Conservation (phyloP, 2,888 invertebrate species). For the Heliconius charithonia region DNA sequence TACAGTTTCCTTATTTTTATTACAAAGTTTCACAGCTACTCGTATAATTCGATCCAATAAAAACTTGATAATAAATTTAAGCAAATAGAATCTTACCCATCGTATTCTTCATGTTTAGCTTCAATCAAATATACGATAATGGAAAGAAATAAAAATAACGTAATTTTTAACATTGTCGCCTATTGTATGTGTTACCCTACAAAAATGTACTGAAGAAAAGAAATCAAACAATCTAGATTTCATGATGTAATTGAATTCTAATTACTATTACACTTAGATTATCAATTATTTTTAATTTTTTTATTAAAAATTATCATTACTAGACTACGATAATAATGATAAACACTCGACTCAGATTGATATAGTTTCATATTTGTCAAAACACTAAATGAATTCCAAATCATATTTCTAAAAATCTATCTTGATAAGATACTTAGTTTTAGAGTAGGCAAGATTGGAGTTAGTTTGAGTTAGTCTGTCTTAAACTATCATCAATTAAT, state of each 20-base stretch:
- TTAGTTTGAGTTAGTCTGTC: too few relatives aligned
- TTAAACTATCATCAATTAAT: too few relatives aligned
- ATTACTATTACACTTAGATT: neutral
- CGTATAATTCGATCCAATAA: too few relatives aligned
- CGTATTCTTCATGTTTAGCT: constrained; percentile 67
- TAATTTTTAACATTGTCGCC: constrained; percentile 47
- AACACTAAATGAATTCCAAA: too few relatives aligned
- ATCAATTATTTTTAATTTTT: neutral
- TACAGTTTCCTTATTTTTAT: too few relatives aligned
- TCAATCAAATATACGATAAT: constrained; percentile 47
- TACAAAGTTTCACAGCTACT: too few relatives aligned
- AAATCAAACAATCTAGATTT: neutral
- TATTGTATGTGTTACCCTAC: constrained; percentile 3
- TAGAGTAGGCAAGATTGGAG: too few relatives aligned
- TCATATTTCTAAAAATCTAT: too few relatives aligned
- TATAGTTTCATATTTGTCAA: neutral
- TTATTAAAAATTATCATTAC: neutral
- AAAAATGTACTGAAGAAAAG: neutral
- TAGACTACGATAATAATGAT: constrained; percentile 4
- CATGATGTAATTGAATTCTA: neutral
- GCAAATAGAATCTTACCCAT: constrained; percentile 59
- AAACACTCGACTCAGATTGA: neutral
- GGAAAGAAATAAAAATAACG: constrained; percentile 54
- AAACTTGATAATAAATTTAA: neutral
- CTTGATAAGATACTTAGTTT: too few relatives aligned